phyloP scores from a whole-genome alignment of 2,888 invertebrate genomes.

The Melanophora roralis region DNA sequence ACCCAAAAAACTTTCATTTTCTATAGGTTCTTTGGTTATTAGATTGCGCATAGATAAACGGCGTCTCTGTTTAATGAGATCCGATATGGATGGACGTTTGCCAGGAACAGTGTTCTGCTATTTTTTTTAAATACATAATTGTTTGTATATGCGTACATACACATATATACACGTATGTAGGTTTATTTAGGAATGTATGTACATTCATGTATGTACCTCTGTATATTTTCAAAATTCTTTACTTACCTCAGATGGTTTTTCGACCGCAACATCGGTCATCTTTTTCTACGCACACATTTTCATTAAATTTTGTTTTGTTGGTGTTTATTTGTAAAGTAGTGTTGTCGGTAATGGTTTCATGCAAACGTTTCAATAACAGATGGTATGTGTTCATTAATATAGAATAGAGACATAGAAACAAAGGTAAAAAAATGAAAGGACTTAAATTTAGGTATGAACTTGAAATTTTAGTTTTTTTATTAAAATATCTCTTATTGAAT shows the following conservation, averaged over 20 bases:
- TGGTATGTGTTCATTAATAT: neutral
- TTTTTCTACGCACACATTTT: slow-evolving; percentile 41
- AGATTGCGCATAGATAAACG: slow-evolving; percentile 77
- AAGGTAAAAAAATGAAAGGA: neutral
- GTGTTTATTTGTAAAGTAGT: neutral
- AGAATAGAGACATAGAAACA: neutral
- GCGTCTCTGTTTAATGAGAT: slow-evolving; percentile 70
- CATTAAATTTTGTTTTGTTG: neutral
- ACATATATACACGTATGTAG: too few relatives aligned
- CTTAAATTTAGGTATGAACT: too few relatives aligned
- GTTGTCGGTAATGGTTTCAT: neutral
- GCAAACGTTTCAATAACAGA: neutral
- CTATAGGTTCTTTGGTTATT: slow-evolving; percentile 76
- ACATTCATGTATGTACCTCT: too few relatives aligned
- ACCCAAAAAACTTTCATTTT: slow-evolving; percentile 80
- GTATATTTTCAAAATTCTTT: too few relatives aligned
- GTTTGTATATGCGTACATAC: neutral
- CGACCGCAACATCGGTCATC: slow-evolving; percentile 29
- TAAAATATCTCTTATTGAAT: neutral
- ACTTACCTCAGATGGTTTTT: slow-evolving; percentile 54
- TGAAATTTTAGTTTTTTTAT: too few relatives aligned
- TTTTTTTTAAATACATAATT: neutral
- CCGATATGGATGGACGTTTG: slow-evolving; percentile 62
- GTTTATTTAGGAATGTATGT: too few relatives aligned
- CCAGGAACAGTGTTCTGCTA: slow-evolving; percentile 64